Evolutionary conservation across 2,797 vertebrate species (phyloP).

Genomic region (Mormyrus proboscirostris): DNA sequence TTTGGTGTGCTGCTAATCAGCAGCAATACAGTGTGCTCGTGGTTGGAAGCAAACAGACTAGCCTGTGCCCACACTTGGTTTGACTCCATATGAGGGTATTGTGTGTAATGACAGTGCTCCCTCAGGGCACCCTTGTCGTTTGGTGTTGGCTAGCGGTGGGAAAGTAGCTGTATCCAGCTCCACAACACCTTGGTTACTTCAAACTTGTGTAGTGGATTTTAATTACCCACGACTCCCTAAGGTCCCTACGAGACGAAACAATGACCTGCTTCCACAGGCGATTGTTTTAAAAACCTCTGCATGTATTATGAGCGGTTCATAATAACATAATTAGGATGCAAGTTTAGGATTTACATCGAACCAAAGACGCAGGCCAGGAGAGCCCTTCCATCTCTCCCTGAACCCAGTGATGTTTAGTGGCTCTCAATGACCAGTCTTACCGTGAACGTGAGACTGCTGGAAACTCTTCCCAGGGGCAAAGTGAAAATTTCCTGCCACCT

Average conservation of each 20-base stretch:
- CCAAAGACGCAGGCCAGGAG: not conserved
- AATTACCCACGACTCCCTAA: not conserved
- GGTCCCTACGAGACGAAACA: not conserved
- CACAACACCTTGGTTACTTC: not conserved
- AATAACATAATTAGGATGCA: not conserved
- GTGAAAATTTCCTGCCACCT: conserved; percentile 98
- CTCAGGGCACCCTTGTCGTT: not conserved
- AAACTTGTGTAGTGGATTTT: not conserved
- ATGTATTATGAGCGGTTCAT: not conserved
- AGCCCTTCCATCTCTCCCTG: not conserved
- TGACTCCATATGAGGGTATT: not conserved
- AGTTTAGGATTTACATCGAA: not conserved
- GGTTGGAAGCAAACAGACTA: not conserved
- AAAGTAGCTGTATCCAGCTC: not conserved
- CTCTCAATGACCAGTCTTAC: conserved; percentile 59
- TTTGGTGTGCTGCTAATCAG: not conserved
- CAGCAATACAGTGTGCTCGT: not conserved
- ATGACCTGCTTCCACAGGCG: not conserved
- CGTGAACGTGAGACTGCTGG: conserved; percentile 95
- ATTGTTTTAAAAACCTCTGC: not conserved
- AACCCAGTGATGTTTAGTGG: not conserved
- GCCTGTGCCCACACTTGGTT: conserved; percentile 8
- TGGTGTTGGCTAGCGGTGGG: not conserved
- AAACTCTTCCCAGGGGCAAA: conserved; percentile 98
- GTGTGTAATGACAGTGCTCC: not conserved